Base-by-base conservation (phyloP, 2,888 invertebrate species). In the Leptinotarsa haldemani region DNA sequence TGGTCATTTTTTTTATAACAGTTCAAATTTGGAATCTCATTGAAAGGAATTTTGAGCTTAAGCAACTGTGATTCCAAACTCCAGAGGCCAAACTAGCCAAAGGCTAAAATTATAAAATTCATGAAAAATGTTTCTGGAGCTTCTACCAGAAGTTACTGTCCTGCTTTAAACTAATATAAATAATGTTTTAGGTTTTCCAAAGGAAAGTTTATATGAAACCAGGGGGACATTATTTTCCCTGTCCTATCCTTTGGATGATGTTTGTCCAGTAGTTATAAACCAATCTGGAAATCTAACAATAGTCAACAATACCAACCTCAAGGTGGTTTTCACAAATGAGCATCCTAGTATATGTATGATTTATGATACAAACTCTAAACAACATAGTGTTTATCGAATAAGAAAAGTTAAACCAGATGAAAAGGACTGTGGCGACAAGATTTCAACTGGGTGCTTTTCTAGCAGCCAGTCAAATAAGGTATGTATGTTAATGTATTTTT, bases 161-260 rank as follows among this genome's bases (percentile, higher is more conserved):
- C 3, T 22, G n/a, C 18, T 13, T 4, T 13, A 15, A 15, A 9
- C 13, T 50, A 15, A 50, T 4, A 56, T 4, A 4, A 13, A 56
- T 15, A 15, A 15, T 13, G 4, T 30, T 67, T 13, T 52, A 77
- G 77, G 78, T 76, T 72, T 75, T 68, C 65, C 77, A n/a, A 79
- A 75, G 65, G 78, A 79, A 25, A 74, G 68, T 70, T 73, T 79
- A 47, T 77, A 74, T 68, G 88, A 90, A 67, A 88, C 89, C 0
- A 89, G 94, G 83, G 95, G 97, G 0, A 92, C 94, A 0, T 90
- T 97, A 65, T 98, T 95, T 86, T 96, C 96, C 12, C 88, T 98
- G 73, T 90, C 94, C 0, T 97, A 97, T 89, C 97, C 97, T 0
- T 88, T 97, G 69, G 96, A 98, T 86, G 97, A 98, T 88, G 93